These are phyloP conservation scores for Cydia pomonella DNA, from an alignment of 1,140 invertebrate genomes.

Conservation along the genomic window DNA sequence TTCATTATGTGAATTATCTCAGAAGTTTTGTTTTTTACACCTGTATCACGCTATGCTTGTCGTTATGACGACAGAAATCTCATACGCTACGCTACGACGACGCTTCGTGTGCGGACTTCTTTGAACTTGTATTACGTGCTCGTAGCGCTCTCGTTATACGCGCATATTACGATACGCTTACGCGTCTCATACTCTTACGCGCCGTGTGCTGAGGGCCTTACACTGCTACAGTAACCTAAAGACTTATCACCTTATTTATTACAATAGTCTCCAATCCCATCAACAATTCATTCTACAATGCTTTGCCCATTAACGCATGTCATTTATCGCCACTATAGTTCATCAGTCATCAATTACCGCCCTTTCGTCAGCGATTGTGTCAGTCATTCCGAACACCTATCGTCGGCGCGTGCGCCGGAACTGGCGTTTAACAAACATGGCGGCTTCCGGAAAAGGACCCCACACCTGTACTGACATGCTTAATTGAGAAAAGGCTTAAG, in stretches of 20 bases:
- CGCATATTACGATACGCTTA: too few species aligned
- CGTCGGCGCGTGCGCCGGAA: slow-evolving; percentile 42
- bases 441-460: slow-evolving; percentile 42
- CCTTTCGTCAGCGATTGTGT: neutral
- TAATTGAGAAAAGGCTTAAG: neutral
- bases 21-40: too few species aligned
- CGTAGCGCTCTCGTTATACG: too few species aligned
- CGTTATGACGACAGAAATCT: too few species aligned
- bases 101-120: too few species aligned
- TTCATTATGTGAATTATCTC: too few species aligned
- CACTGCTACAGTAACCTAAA: too few species aligned
- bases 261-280: neutral
- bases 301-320: neutral
- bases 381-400: neutral
- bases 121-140: too few species aligned
- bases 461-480: neutral
- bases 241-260: neutral
- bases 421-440: slow-evolving; percentile 51
- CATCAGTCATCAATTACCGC: neutral
- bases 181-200: too few species aligned
- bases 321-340: slow-evolving; percentile 7
- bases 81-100: too few species aligned
- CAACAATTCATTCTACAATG: neutral
- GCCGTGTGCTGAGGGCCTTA: too few species aligned
- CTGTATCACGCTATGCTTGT: too few species aligned